These are phyloP conservation scores for Coregonus clupeaformis DNA, from an alignment of 2,113 vertebrate genomes.

Conservation along the genomic window DNA sequence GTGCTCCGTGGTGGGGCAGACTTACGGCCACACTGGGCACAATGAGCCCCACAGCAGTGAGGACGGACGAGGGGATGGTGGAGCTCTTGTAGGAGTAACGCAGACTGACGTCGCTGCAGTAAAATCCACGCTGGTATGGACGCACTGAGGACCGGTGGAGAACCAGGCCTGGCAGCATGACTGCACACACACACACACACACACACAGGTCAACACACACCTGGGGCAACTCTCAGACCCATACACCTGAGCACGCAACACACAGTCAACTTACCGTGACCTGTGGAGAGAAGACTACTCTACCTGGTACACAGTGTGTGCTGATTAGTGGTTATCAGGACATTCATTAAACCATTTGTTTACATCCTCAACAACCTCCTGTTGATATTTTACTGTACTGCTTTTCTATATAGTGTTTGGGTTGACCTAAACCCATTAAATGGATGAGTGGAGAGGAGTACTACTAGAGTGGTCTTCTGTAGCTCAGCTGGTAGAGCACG, in stretches of 20 bases:
- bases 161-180: constrained; percentile 74
- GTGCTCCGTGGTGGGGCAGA: constrained; percentile 55
- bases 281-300: background rate
- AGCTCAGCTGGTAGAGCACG: no score
- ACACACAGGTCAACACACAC: constrained; percentile 28
- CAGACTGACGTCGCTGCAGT: constrained; percentile 70
- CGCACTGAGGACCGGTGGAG: constrained; percentile 72
- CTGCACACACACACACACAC: constrained; percentile 66
- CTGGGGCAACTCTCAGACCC: background rate
- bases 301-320: no score
- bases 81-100: constrained; percentile 73
- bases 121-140: constrained; percentile 76
- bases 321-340: no score
- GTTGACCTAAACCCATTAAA: no score
- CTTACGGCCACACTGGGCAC: constrained; percentile 83
- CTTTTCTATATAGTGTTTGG: no score
- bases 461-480: no score
- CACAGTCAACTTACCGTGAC: constrained; percentile 6
- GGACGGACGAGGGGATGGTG: constrained; percentile 78
- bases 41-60: constrained; percentile 77
- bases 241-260: background rate
- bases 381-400: no score
- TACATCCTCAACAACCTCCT: no score
- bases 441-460: no score
- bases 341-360: no score